Conservation (phyloP, 2,113 vertebrate genomes). For the Capreolus pygargus region DNA sequence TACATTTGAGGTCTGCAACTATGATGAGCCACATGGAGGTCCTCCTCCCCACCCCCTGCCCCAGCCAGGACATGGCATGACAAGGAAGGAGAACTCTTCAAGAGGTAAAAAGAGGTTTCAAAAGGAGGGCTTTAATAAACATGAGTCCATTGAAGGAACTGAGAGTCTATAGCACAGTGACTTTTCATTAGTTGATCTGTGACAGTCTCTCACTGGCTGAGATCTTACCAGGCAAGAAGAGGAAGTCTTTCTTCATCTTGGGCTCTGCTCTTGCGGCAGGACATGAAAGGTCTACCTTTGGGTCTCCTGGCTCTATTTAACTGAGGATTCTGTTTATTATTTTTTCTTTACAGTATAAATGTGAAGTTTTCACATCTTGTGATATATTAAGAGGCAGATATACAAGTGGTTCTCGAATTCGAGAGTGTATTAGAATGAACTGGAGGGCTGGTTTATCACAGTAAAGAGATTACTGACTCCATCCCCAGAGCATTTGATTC, state of each 20-base stretch:
- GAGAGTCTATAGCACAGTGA: neutral
- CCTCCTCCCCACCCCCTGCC: neutral
- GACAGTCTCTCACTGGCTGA: neutral
- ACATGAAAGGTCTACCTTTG: neutral
- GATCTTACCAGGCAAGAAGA: neutral
- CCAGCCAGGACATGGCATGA: neutral
- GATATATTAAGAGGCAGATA: neutral
- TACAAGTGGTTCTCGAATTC: neutral
- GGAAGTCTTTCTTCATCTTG: neutral
- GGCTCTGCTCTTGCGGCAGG: neutral
- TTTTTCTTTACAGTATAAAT: neutral
- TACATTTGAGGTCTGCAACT: neutral
- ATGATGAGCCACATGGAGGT: neutral
- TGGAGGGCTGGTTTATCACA: neutral
- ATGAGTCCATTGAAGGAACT: neutral
- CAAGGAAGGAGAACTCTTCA: neutral
- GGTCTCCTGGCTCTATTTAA: neutral
- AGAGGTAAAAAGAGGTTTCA: neutral
- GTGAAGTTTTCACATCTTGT: neutral
- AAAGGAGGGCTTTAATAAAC: neutral
- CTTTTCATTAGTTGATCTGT: neutral
- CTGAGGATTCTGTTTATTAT: neutral
- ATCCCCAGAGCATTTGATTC: neutral
- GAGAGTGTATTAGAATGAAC: neutral
- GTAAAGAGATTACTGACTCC: neutral